Conservation (phyloP, 2,797 vertebrate genomes). For the Hydrolagus colliei region DNA sequence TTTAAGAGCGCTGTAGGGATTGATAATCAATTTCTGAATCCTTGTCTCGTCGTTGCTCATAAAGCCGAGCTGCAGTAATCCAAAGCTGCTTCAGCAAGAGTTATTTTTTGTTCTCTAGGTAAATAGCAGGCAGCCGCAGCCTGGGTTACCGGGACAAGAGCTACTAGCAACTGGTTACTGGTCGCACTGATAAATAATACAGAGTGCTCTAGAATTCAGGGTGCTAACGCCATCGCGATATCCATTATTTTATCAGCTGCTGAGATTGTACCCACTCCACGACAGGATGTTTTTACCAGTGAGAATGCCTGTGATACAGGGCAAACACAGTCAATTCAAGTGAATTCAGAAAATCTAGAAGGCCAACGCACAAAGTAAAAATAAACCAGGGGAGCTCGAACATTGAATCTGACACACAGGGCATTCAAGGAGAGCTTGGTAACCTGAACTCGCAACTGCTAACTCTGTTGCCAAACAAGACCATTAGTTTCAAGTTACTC, state of each 20-base stretch:
- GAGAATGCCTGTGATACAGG: conserved; percentile 4
- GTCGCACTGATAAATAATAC: conserved; percentile 23
- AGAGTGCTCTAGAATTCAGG: not conserved
- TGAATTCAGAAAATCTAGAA: not conserved
- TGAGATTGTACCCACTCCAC: conserved; percentile 17
- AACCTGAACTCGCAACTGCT: too few species aligned
- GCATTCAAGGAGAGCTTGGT: not conserved
- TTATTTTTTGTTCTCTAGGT: not conserved
- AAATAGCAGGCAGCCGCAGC: not conserved
- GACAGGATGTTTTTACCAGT: conserved; percentile 1
- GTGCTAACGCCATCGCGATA: conserved; percentile 24
- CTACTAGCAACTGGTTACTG: not conserved
- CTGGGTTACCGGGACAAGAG: not conserved
- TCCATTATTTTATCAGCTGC: conserved; percentile 25
- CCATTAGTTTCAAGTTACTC: too few species aligned
- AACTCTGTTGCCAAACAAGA: too few species aligned
- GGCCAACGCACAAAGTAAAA: not conserved
- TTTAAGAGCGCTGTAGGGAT: not conserved
- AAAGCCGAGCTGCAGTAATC: not conserved
- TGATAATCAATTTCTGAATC: conserved; percentile 11
- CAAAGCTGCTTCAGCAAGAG: not conserved
- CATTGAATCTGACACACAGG: too few species aligned
- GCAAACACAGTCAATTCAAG: not conserved
- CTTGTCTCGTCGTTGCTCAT: not conserved
- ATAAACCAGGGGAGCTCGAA: not conserved